Percentiles rank a stretch among this genome's conserved stretches.
phyloP scores from a whole-genome alignment of 2,113 vertebrate species.

The Accipiter virgatus region DNA sequence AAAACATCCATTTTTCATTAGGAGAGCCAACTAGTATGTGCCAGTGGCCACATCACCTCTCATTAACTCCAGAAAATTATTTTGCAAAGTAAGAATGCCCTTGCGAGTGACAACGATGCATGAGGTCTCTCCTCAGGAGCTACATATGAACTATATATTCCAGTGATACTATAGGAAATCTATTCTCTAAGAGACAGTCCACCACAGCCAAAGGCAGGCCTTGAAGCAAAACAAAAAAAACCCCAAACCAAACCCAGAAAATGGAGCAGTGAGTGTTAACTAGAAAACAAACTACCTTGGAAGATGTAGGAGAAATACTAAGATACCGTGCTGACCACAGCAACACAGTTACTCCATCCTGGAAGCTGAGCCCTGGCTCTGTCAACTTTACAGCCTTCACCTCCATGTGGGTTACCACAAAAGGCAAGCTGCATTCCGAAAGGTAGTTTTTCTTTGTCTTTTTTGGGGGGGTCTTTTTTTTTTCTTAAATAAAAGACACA shows the following conservation, averaged over 20 bases:
- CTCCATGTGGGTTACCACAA: not conserved
- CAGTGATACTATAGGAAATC: conserved; percentile 2
- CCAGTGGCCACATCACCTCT: not conserved
- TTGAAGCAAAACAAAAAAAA: not conserved
- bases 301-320: not conserved
- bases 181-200: not conserved
- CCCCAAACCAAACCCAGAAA: not conserved
- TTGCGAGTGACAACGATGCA: not conserved
- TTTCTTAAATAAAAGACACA: not conserved
- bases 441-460: not conserved
- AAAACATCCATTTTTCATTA: not conserved
- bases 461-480: no score
- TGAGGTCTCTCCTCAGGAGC: not conserved
- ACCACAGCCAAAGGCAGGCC: not conserved
- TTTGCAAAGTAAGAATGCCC: not conserved
- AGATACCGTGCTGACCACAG: not conserved
- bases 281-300: not conserved
- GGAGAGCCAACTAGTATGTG: not conserved
- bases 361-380: not conserved
- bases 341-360: not conserved
- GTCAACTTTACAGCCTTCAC: not conserved
- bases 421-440: not conserved
- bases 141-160: not conserved
- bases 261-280: not conserved
- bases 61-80: conserved; percentile 30